These are phyloP conservation scores for Portunus trituberculatus DNA, from an alignment of 1,140 invertebrate species.

Conservation along the genomic window DNA sequence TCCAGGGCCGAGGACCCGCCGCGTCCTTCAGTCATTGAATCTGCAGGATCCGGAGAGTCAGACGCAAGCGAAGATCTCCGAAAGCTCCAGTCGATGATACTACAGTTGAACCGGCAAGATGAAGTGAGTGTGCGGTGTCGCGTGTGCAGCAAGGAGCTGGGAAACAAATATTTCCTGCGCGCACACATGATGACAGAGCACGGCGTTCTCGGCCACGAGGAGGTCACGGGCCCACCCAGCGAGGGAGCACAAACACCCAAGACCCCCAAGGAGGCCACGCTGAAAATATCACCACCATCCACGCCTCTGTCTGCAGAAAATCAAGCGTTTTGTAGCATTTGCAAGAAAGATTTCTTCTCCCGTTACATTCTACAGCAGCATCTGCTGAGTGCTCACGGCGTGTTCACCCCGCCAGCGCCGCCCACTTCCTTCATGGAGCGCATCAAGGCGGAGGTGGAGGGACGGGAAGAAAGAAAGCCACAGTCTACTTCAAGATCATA, in stretches of 20 bases:
- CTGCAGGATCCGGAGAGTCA: conserved; percentile 62
- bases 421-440: conserved; percentile 74
- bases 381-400: conserved; percentile 83
- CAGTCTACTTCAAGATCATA: conserved; percentile 87
- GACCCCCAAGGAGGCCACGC: conserved; percentile 66
- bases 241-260: conserved; percentile 73
- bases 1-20: conserved; percentile 41
- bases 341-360: conserved; percentile 84
- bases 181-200: conserved; percentile 85
- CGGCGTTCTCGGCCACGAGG: conserved; percentile 81
- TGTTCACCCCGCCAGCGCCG: conserved; percentile 68
- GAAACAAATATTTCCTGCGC: conserved; percentile 83
- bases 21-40: conserved; percentile 63
- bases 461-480: conserved; percentile 79
- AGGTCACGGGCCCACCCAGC: conserved; percentile 67
- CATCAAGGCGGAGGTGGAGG: conserved; percentile 76
- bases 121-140: conserved; percentile 81
- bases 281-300: conserved; percentile 64
- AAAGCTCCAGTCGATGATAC: conserved; percentile 94
- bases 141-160: conserved; percentile 84
- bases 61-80: conserved; percentile 86
- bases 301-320: conserved; percentile 68
- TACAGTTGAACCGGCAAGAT: conserved; percentile 89
- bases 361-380: conserved; percentile 84
- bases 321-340: conserved; percentile 80